phyloP scores from a whole-genome alignment of 2,113 vertebrate species.

The Ginglymostoma cirratum region DNA sequence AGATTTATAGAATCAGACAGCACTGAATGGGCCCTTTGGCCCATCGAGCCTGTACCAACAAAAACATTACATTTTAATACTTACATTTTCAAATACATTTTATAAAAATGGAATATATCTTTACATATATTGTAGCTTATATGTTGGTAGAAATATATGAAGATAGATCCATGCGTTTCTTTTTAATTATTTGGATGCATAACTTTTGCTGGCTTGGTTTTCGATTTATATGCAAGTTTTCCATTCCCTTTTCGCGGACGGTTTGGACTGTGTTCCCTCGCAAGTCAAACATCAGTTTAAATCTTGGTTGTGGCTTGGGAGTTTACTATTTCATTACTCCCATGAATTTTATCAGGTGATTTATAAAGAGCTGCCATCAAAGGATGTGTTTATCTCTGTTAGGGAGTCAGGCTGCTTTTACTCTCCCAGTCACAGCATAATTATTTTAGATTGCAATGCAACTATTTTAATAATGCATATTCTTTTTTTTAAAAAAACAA shows the following conservation, averaged over 20 bases:
- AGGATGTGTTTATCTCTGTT: conserved; percentile 34
- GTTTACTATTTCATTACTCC: conserved; percentile 46
- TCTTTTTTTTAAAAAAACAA: background rate
- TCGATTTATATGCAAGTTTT: background rate
- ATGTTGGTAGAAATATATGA: conserved; percentile 38
- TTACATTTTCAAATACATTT: conserved; percentile 35
- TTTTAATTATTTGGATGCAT: conserved; percentile 3
- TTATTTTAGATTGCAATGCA: conserved; percentile 57
- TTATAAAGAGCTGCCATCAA: conserved; percentile 41
- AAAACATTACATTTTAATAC: conserved; percentile 37
- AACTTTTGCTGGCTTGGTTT: conserved; percentile 27
- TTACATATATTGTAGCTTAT: conserved; percentile 37
- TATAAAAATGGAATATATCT: conserved; percentile 37
- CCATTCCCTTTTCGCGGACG: background rate
- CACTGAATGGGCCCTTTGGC: no score
- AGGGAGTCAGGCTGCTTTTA: conserved; percentile 41
- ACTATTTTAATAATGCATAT: conserved; percentile 60
- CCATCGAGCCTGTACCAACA: no score
- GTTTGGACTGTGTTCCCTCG: conserved; percentile 19
- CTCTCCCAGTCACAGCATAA: conserved; percentile 56
- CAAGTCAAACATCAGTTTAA: conserved; percentile 39
- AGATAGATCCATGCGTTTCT: conserved; percentile 32
- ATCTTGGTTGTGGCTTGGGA: conserved; percentile 45
- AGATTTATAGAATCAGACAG: background rate
- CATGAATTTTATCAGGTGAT: conserved; percentile 49